phyloP scores from a whole-genome alignment of 2,888 invertebrate genomes.

The Physocephala rufipes region DNA sequence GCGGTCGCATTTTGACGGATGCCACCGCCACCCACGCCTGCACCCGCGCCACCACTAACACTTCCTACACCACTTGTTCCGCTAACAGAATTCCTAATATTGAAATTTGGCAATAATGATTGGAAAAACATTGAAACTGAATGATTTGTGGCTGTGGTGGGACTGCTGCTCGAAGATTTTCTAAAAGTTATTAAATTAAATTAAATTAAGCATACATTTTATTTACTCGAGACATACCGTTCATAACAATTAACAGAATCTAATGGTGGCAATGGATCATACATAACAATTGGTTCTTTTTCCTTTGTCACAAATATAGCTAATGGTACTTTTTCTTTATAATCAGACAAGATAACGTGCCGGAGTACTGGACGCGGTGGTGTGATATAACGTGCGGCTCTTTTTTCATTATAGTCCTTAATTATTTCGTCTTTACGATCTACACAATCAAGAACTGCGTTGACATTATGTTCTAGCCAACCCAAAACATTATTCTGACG shows the following conservation, averaged over 20 bases:
- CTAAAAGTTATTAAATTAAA: conserved; percentile 43
- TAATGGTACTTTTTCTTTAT: conserved; percentile 66
- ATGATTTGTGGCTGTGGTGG: conserved; percentile 56
- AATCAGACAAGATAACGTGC: conserved; percentile 66
- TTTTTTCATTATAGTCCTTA: conserved; percentile 71
- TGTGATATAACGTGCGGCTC: conserved; percentile 55
- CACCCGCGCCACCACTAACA: conserved; percentile 36
- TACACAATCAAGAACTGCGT: conserved; percentile 72
- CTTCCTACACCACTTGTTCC: too few species aligned
- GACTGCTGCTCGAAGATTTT: conserved; percentile 61
- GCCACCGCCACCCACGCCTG: conserved; percentile 41
- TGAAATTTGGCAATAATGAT: conserved; percentile 77
- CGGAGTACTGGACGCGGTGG: conserved; percentile 64
- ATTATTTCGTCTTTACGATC: conserved; percentile 71
- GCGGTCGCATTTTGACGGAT: too few species aligned
- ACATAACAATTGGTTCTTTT: conserved; percentile 71
- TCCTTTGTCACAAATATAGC: conserved; percentile 63
- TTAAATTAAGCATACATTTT: background rate
- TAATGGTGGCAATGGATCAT: conserved; percentile 81
- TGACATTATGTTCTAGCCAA: conserved; percentile 81
- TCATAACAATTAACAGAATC: conserved; percentile 79
- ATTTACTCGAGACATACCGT: conserved; percentile 57
- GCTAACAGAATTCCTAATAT: conserved; percentile 55
- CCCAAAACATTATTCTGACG: conserved; percentile 76
- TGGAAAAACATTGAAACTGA: conserved; percentile 74